Conservation (phyloP, 2,797 vertebrate species). For the Mallotus villosus region DNA sequence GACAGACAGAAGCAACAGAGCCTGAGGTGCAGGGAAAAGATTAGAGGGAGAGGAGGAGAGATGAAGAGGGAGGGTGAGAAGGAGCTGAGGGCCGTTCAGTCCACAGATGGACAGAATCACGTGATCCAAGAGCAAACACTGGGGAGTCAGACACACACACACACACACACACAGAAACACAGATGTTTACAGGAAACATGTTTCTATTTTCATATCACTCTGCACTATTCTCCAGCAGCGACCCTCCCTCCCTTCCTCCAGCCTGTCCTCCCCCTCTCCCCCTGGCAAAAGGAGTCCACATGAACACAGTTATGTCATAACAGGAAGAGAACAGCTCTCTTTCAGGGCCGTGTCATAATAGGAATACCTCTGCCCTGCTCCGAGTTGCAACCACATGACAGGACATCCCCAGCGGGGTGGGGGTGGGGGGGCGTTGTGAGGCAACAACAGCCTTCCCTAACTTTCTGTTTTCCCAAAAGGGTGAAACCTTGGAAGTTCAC, state of each 20-base stretch:
- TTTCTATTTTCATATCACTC: not conserved
- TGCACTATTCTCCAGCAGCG: not conserved
- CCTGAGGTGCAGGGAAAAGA: conserved; percentile 62
- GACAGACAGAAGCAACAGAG: conserved; percentile 32
- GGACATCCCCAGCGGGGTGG: too few relatives aligned
- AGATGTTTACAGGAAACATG: conserved; percentile 12
- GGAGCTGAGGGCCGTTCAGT: not conserved
- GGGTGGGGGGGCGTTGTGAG: too few relatives aligned
- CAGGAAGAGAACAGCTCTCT: not conserved
- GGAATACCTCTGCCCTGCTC: not conserved
- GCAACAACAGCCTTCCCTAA: too few relatives aligned
- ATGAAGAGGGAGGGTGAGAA: not conserved
- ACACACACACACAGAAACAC: not conserved
- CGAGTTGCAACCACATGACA: not conserved
- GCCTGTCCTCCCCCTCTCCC: too few relatives aligned
- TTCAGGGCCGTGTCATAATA: not conserved
- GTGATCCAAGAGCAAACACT: not conserved
- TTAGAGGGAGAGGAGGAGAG: conserved; percentile 38
- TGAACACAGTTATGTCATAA: conserved; percentile 11
- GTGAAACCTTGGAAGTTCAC: not conserved
- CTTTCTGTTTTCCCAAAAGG: not conserved
- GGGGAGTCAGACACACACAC: not conserved
- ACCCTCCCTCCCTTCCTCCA: not conserved
- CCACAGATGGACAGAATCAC: too few relatives aligned
- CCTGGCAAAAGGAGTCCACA: not conserved